A percentile compares a stretch with the other conserved stretches of the same genome.
Conservation (phyloP, 2,113 vertebrate species). For the Cochlearius cochlearius region DNA sequence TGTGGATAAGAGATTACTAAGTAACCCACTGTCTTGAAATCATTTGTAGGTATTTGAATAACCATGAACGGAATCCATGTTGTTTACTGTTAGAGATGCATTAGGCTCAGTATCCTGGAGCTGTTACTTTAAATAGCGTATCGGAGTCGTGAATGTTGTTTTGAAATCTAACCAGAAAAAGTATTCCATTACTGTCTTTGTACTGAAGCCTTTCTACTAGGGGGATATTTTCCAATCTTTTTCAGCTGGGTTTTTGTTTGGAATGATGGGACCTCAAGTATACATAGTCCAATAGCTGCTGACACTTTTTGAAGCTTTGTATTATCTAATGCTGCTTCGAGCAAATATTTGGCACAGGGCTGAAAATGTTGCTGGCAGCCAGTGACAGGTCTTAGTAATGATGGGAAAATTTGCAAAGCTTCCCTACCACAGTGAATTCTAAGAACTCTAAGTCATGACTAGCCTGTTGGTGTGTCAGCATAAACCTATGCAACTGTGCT, state of each 20-base stretch:
- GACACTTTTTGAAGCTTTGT: not conserved
- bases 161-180: conserved; percentile 23
- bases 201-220: not conserved
- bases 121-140: conserved; percentile 29
- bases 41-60: conserved; percentile 22
- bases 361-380: conserved; percentile 18
- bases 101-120: conserved; percentile 14
- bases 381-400: not conserved
- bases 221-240: not conserved
- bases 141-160: conserved; percentile 16
- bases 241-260: not conserved
- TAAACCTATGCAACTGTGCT: not conserved
- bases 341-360: not conserved
- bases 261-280: not conserved
- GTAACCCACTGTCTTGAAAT: not conserved
- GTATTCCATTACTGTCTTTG: not conserved
- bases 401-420: not conserved
- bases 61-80: not conserved
- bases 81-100: not conserved
- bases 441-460: not conserved
- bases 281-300: not conserved
- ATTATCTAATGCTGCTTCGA: not conserved
- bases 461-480: not conserved
- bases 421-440: not conserved
- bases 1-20: not conserved